Evolutionary conservation across 2,113 vertebrate genomes (phyloP).

Genomic region (Dicerorhinus sumatrensis): DNA sequence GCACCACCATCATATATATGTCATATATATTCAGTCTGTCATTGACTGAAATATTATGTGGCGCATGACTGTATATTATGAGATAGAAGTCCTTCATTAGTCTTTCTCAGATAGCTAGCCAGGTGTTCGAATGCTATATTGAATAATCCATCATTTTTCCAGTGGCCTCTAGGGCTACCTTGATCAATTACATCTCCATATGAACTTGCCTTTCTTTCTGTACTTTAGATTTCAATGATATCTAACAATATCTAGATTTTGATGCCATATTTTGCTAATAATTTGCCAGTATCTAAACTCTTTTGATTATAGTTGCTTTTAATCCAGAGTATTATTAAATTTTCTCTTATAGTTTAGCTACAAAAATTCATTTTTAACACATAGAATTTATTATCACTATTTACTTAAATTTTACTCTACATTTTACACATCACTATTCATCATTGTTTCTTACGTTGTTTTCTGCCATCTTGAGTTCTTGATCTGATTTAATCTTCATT

Average conservation of each 20-base stretch:
- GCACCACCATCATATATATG: no score
- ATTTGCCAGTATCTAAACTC: not conserved
- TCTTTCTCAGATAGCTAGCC: not conserved
- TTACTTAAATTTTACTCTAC: not conserved
- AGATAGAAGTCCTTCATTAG: not conserved
- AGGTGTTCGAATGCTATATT: not conserved
- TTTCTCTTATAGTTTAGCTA: not conserved
- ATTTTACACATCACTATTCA: not conserved
- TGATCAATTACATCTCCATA: not conserved
- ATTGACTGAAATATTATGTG: no score
- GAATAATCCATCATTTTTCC: conserved; percentile 9
- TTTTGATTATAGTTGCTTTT: not conserved
- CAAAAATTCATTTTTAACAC: not conserved
- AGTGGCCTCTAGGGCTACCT: not conserved
- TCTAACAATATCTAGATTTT: not conserved
- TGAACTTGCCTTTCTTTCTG: not conserved
- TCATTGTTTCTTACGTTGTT: not conserved
- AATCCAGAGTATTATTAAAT: not conserved
- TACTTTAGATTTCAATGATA: not conserved
- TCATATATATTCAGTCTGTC: no score
- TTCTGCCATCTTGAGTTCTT: not conserved
- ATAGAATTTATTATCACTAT: not conserved
- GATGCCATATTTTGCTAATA: not conserved
- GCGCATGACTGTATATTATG: not conserved
- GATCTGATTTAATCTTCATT: not conserved